A percentile compares a stretch with the other conserved stretches of the same genome.
phyloP scores from a whole-genome alignment of 2,888 invertebrate genomes.

The Cylloceria caligata region DNA sequence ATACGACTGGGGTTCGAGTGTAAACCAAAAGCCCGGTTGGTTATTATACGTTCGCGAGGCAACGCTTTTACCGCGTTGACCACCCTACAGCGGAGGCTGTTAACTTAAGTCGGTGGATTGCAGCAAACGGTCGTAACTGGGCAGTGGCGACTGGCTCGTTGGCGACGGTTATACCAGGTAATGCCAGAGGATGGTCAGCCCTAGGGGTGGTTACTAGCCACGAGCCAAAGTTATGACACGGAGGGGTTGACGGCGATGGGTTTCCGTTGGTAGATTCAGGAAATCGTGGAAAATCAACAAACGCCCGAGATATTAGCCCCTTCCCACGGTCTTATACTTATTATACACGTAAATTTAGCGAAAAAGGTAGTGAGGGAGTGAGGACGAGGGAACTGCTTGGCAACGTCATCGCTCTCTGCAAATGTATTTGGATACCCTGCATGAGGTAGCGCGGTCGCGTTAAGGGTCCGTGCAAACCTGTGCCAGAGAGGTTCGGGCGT shows the following conservation, averaged over 20 bases:
- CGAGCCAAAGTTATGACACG: constrained; percentile 58
- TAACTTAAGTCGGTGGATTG: constrained; percentile 54
- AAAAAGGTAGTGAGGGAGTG: too few relatives aligned
- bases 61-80: constrained; percentile 28
- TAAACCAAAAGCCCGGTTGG: constrained; percentile 48
- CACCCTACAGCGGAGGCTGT: constrained; percentile 1
- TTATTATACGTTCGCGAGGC: constrained; percentile 36
- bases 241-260: constrained; percentile 26
- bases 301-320: constrained; percentile 21
- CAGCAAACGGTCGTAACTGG: constrained; percentile 42
- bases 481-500: constrained; percentile 16
- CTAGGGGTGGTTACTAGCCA: constrained; percentile 42
- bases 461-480: constrained; percentile 38
- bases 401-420: constrained; percentile 44
- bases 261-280: constrained; percentile 21
- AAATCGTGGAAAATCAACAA: constrained; percentile 55
- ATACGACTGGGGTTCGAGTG: neutral
- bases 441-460: constrained; percentile 28
- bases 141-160: constrained; percentile 19
- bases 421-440: constrained; percentile 39
- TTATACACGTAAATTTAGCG: neutral
- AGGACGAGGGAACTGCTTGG: constrained; percentile 37
- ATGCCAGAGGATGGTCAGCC: constrained; percentile 7
- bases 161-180: constrained; percentile 34
- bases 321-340: constrained; percentile 29